These are phyloP conservation scores for Oscheius onirici DNA, from an alignment of 2,888 invertebrate species.

Conservation along the genomic window DNA sequence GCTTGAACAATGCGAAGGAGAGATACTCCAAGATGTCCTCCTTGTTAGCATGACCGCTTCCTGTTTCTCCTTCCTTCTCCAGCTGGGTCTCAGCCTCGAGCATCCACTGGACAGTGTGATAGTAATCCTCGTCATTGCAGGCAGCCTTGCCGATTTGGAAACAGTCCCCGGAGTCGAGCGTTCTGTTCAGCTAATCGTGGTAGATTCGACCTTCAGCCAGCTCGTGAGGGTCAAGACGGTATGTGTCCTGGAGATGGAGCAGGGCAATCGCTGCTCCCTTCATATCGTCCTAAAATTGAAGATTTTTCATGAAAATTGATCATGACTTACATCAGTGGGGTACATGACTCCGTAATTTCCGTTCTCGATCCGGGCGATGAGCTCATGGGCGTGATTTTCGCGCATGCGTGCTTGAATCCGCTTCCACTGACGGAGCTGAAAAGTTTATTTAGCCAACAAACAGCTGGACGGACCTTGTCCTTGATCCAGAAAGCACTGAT, in stretches of 20 bases:
- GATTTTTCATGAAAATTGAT: too few relatives aligned
- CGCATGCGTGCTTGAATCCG: slow-evolving; percentile 62
- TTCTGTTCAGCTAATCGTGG: slow-evolving; percentile 53
- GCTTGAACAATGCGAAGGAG: slow-evolving; percentile 87
- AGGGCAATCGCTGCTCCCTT: slow-evolving; percentile 94
- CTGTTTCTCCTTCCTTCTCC: slow-evolving; percentile 53
- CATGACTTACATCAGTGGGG: too few relatives aligned
- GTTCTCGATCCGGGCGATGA: slow-evolving; percentile 57
- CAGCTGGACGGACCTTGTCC: slow-evolving; percentile 72
- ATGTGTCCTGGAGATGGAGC: slow-evolving; percentile 89
- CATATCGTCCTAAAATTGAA: slow-evolving; percentile 93
- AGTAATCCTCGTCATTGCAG: slow-evolving; percentile 90
- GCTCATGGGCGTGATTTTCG: slow-evolving; percentile 59
- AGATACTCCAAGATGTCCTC: slow-evolving; percentile 86
- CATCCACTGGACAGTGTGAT: slow-evolving; percentile 96
- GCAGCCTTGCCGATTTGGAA: slow-evolving; percentile 92
- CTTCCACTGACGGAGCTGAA: slow-evolving; percentile 55
- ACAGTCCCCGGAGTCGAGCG: slow-evolving; percentile 82
- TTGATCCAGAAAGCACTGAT: slow-evolving; percentile 75
- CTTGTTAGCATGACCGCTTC: slow-evolving; percentile 54
- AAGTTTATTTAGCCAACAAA: too few relatives aligned
- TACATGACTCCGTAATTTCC: slow-evolving; percentile 53
- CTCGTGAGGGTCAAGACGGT: slow-evolving; percentile 75
- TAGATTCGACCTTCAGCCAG: slow-evolving; percentile 82
- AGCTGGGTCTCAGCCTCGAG: slow-evolving; percentile 82